phyloP scores from a whole-genome alignment of 2,797 vertebrate genomes.

The Chelidonichthys spinosus region DNA sequence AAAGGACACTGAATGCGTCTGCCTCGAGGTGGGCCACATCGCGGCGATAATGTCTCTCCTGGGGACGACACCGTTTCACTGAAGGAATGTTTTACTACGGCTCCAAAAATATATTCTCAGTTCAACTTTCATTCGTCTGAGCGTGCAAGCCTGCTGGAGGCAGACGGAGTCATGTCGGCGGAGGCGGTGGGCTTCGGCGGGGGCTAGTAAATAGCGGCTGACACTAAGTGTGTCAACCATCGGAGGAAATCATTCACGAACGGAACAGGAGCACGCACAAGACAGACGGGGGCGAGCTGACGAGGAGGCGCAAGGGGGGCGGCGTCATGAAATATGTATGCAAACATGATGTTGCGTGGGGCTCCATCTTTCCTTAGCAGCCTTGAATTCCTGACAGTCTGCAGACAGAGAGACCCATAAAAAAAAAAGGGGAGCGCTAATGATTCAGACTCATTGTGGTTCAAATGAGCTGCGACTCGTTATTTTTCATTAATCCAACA shows the following conservation, averaged over 20 bases:
- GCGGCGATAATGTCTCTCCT: slow-evolving; percentile 56
- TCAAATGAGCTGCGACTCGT: slow-evolving; percentile 30
- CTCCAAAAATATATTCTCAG: slow-evolving; percentile 73
- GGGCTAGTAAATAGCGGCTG: slow-evolving; percentile 61
- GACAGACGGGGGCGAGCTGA: slow-evolving; percentile 37
- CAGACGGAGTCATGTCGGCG: slow-evolving; percentile 50
- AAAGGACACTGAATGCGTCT: slow-evolving; percentile 56
- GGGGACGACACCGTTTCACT: slow-evolving; percentile 59
- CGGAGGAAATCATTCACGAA: slow-evolving; percentile 61
- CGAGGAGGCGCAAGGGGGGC: slow-evolving; percentile 34
- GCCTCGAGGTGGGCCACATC: slow-evolving; percentile 63
- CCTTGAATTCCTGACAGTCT: slow-evolving; percentile 37
- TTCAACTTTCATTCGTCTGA: slow-evolving; percentile 72
- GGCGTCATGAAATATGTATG: slow-evolving; percentile 59
- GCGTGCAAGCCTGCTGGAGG: slow-evolving; percentile 42
- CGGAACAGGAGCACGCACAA: slow-evolving; percentile 42
- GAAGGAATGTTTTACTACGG: slow-evolving; percentile 68
- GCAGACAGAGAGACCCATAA: slow-evolving; percentile 42
- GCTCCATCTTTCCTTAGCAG: slow-evolving; percentile 49
- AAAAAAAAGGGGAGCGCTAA: slow-evolving; percentile 36
- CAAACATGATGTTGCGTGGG: slow-evolving; percentile 54
- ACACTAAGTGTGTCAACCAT: slow-evolving; percentile 64
- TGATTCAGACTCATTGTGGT: slow-evolving; percentile 38
- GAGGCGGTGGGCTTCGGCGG: slow-evolving; percentile 54
- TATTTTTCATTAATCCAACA: slow-evolving; percentile 26